Percentiles rank a stretch among this genome's conserved stretches.
Evolutionary conservation across 2,888 invertebrate genomes (phyloP).

Genomic region (Holacanthella duospinosa): DNA sequence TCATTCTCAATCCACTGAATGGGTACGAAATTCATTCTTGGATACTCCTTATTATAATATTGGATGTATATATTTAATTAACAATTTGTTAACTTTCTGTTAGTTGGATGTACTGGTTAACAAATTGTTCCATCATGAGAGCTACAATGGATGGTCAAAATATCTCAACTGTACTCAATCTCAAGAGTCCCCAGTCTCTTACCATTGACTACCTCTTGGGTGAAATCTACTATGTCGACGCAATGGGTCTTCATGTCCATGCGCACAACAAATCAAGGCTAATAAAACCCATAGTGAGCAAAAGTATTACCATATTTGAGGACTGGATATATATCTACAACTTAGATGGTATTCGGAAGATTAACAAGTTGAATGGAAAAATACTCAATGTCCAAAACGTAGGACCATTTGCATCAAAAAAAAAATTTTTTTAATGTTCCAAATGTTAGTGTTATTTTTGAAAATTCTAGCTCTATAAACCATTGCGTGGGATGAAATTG

Average conservation of each 20-base stretch:
- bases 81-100: too few relatives aligned
- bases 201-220: constrained; percentile 81
- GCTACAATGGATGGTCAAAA: constrained; percentile 94
- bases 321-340: constrained; percentile 97
- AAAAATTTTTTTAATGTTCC: neutral
- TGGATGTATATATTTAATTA: too few relatives aligned
- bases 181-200: constrained; percentile 94
- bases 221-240: constrained; percentile 93
- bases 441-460: constrained; percentile 20
- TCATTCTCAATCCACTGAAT: constrained; percentile 83
- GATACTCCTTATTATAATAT: neutral
- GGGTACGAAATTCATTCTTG: constrained; percentile 53
- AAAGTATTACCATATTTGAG: constrained; percentile 94
- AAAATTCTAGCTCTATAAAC: constrained; percentile 64
- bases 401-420: too few relatives aligned
- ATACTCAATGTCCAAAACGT: constrained; percentile 46
- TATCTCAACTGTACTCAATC: constrained; percentile 70
- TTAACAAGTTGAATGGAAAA: constrained; percentile 83
- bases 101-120: constrained; percentile 92
- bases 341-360: constrained; percentile 78
- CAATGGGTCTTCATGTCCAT: constrained; percentile 79
- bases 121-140: constrained; percentile 75
- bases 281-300: constrained; percentile 65
- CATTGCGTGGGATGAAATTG: constrained; percentile 82
- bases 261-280: constrained; percentile 73